Evolutionary conservation across 2,888 invertebrate species (phyloP).

Genomic region (Resseliella maxima): DNA sequence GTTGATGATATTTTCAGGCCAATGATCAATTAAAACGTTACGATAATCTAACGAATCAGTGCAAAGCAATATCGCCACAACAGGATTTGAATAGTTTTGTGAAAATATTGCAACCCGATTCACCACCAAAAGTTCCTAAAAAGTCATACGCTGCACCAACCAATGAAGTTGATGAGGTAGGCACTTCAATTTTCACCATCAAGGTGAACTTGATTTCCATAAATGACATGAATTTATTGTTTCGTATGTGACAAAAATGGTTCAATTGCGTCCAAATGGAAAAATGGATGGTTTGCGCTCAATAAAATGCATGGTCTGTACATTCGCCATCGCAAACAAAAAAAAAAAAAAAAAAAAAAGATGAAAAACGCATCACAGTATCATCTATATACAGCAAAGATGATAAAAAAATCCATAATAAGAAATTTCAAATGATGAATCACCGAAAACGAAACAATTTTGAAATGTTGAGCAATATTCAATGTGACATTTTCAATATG

Average conservation of each 20-base stretch:
- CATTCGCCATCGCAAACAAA: no score
- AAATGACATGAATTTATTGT: neutral
- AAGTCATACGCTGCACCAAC: slow-evolving; percentile 76
- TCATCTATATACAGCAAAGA: no score
- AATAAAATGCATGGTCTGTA: no score
- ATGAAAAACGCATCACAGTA: neutral
- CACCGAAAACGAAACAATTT: neutral
- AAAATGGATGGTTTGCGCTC: no score
- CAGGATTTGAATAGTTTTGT: slow-evolving; percentile 76
- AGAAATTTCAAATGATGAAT: slow-evolving; percentile 29
- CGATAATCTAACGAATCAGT: slow-evolving; percentile 81
- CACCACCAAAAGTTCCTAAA: slow-evolving; percentile 67
- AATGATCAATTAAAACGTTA: slow-evolving; percentile 86
- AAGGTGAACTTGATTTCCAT: neutral
- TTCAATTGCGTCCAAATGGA: neutral
- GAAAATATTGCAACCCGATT: slow-evolving; percentile 72
- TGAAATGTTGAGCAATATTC: neutral
- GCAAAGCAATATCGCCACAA: slow-evolving; percentile 75
- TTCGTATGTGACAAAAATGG: no score
- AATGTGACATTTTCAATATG: neutral
- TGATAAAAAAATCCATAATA: no score
- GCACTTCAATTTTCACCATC: neutral
- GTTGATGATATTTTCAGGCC: slow-evolving; percentile 70
- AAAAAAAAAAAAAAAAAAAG: neutral
- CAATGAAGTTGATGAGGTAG: slow-evolving; percentile 68